These are phyloP conservation scores for Antechinus stuartii DNA, from an alignment of 2,113 vertebrate species.

Conservation along the genomic window DNA sequence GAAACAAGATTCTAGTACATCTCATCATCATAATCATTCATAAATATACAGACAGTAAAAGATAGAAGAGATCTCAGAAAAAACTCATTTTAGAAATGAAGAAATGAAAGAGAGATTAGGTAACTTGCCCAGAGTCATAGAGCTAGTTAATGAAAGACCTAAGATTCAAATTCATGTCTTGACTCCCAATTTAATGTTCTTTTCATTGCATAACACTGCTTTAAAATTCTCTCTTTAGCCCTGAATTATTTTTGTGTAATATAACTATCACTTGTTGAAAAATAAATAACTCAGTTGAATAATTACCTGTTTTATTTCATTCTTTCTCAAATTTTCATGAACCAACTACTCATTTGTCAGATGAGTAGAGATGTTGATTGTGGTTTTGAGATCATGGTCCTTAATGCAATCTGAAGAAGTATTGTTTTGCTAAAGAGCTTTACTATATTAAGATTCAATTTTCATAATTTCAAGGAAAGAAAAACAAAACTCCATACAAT, in stretches of 20 bases:
- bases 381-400: not conserved
- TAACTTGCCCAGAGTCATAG: not conserved
- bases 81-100: not conserved
- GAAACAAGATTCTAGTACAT: not conserved
- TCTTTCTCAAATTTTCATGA: not conserved
- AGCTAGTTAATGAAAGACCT: not conserved
- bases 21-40: not conserved
- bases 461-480: not conserved
- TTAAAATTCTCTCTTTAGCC: not conserved
- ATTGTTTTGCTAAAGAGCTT: not conserved
- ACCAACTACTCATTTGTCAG: not conserved
- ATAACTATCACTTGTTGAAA: not conserved
- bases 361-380: not conserved
- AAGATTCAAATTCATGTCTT: not conserved
- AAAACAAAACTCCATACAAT: not conserved
- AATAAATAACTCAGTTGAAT: not conserved
- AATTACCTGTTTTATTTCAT: not conserved
- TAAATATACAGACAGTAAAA: not conserved
- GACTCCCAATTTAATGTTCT: not conserved
- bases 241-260: accelerated
- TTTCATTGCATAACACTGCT: not conserved
- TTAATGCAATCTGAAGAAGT: not conserved
- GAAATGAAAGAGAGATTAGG: not conserved
- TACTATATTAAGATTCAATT: not conserved
- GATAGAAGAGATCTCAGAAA: not conserved